Percentiles rank a stretch among this genome's conserved stretches.
These are phyloP conservation scores for Sphaerophoria rueppellii DNA, from an alignment of 2,888 invertebrate species.

Conservation along the genomic window DNA sequence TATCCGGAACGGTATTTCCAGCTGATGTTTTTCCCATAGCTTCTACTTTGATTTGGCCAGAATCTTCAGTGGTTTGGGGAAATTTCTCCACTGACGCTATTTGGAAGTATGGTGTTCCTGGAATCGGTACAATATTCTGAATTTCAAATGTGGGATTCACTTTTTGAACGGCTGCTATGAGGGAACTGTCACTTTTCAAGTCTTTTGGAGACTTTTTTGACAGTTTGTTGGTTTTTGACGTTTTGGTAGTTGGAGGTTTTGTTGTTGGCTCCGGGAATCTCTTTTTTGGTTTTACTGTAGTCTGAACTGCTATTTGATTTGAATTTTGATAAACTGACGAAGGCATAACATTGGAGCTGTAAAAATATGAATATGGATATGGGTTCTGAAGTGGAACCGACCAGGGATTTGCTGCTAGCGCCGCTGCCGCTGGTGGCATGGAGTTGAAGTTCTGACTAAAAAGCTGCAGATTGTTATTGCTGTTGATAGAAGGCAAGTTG, in stretches of 20 bases:
- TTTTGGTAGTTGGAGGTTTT: slow-evolving; percentile 58
- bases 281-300: slow-evolving; percentile 70
- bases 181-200: slow-evolving; percentile 76
- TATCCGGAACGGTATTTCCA: slow-evolving; percentile 78
- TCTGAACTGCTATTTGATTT: slow-evolving; percentile 7
- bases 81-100: slow-evolving; percentile 60
- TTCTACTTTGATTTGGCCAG: slow-evolving; percentile 76
- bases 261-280: slow-evolving; percentile 76
- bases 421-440: slow-evolving; percentile 9
- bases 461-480: slow-evolving; percentile 22
- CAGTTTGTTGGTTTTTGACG: slow-evolving; percentile 42
- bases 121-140: slow-evolving; percentile 78
- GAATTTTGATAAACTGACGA: slow-evolving; percentile 12
- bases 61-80: neutral
- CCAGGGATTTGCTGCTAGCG: slow-evolving; percentile 33
- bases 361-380: slow-evolving; percentile 58
- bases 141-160: slow-evolving; percentile 80
- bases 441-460: slow-evolving; percentile 33
- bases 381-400: slow-evolving; percentile 53
- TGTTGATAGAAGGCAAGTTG: slow-evolving; percentile 27
- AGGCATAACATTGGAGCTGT: slow-evolving; percentile 42
- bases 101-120: slow-evolving; percentile 77
- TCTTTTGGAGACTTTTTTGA: slow-evolving; percentile 53
- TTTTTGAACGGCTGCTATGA: slow-evolving; percentile 78
- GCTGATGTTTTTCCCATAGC: slow-evolving; percentile 80